phyloP scores from a whole-genome alignment of 2,888 invertebrate genomes.

The Apeira syringaria region DNA sequence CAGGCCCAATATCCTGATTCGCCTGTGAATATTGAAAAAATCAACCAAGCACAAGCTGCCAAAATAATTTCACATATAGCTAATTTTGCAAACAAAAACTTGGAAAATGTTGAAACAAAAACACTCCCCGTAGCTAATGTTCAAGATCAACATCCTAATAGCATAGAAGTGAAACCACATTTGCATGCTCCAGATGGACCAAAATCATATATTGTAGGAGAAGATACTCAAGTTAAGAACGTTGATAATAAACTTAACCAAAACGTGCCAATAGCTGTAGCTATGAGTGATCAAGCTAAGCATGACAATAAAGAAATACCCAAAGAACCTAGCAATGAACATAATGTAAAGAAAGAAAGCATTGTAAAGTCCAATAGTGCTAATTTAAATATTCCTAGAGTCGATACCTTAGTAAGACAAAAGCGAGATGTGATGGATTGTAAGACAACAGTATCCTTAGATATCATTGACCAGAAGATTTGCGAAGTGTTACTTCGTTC shows the following conservation, averaged over 20 bases:
- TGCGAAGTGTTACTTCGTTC: constrained; percentile 44
- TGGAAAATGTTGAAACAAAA: background rate
- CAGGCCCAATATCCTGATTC: constrained; percentile 18
- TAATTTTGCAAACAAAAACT: background rate
- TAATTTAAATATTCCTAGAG: constrained; percentile 1
- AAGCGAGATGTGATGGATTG: constrained; percentile 68
- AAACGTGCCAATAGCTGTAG: constrained; percentile 56
- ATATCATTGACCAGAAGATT: constrained; percentile 48
- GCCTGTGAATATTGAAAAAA: constrained; percentile 7
- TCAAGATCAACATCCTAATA: constrained; percentile 1
- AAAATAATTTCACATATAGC: background rate
- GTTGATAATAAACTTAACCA: constrained; percentile 32
- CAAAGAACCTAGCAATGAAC: constrained; percentile 2
- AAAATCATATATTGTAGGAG: constrained; percentile 65
- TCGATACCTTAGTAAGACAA: constrained; percentile 37
- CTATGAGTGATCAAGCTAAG: constrained; percentile 40
- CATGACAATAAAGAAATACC: constrained; percentile 23
- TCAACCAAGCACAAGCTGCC: constrained; percentile 14
- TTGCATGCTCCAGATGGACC: constrained; percentile 66
- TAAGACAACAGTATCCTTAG: constrained; percentile 46
- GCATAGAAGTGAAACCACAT: constrained; percentile 35
- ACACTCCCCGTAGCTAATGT: background rate
- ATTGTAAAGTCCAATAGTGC: background rate
- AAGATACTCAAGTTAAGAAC: constrained; percentile 46
- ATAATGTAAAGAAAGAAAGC: constrained; percentile 16